Base-by-base conservation (phyloP, 2,888 invertebrate species). In the Nomada hirtipes region DNA sequence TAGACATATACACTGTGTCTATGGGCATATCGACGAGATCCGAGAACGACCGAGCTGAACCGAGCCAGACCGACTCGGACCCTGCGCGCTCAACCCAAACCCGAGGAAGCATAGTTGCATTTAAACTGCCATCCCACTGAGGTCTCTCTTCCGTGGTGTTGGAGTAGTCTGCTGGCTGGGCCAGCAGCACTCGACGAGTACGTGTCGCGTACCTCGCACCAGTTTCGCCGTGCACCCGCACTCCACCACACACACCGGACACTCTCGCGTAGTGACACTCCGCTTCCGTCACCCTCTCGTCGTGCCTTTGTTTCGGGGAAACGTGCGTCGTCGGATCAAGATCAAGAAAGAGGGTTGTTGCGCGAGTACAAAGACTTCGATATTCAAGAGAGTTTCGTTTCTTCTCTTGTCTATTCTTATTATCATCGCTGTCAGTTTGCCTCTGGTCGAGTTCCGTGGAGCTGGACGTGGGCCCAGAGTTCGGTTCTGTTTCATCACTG, bases 21-120 rank as follows among this genome's bases (percentile, higher is more conserved):
- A 92, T 91, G 92, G 92, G 92, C 91, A 92, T 92, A 92, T 92
- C 92, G 92, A 92, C 92, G 91, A 89, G 91, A 90, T 78, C 91
- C 92, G 92, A 92, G 86, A 64, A 61, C 73, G 76, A 60, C 86
- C 92, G 92, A 92, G 83, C 50, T 3, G 26, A 55, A 42, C 90
- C 92, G 92, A 92, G 82, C 79, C 72, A 69, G 67, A 78, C 89
- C 90, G 89, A 91, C 87, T 83, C 84, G 82, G 87, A 89, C 90
- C 90, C 89, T 90, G 91, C 88, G 91, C 91, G 90, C 90, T 91
- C 90, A 89, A 90, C 89, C 90, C 87, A 89, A 90, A 88, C 90
- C 88, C 88, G 90, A 91, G 90, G 86, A 89, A 89, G 91, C 92
- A 91, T 92, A 92, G 92, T 92, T 92, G 92, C 91, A 91, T 92